Base-by-base conservation (phyloP, 2,113 vertebrate species). In the Otis tarda region DNA sequence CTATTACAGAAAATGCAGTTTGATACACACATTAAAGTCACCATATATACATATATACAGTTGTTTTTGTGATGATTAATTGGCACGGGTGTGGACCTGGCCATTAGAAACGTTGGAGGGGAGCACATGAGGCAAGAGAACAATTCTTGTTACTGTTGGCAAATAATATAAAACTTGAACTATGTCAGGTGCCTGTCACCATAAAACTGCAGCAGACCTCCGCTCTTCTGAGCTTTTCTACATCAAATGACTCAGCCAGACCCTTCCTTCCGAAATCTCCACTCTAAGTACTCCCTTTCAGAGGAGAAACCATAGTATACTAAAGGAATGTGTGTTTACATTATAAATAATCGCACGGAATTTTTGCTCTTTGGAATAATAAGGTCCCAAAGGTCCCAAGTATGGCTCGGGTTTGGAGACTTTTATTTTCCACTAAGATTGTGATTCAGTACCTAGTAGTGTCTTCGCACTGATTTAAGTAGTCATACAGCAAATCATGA, bases 181-280 rank as follows among this genome's bases (percentile, higher is more conserved):
- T 0, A 4, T 7, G 12, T 11, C 10, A 49, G 33, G 24, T 0
- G 1, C 6, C 18, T 55, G 61, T 22, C n/a, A 35, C 4, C 41
- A 21, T 50, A 45, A 63, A 77, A 19, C 47, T 49, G 52, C 25
- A n/a, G 9, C 24, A 10, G 22, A 55, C 2, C 39, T 68, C 41
- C 7, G 0, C 31, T 55, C 37, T 37, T 7, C 35, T 19, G 28
- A 84, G 47, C 12, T 73, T 69, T 47, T 24, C 25, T 37, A 2
- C 14, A 15, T 18, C 50, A 24, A 56, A 31, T 10, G 8, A 24
- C 3, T 14, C 17, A 52, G n/a, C 8, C 35, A 18, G 5, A 59
- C 28, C 31, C 8, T 35, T 71, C 41, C 63, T 68, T 55, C 39
- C 78, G 57, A 76, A 24, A 22, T 27, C 30, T 63, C n/a, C 12